A percentile compares a stretch with the other conserved stretches of the same genome.
Evolutionary conservation across 1,140 invertebrate species (phyloP).

Genomic region (Ips nitidus): DNA sequence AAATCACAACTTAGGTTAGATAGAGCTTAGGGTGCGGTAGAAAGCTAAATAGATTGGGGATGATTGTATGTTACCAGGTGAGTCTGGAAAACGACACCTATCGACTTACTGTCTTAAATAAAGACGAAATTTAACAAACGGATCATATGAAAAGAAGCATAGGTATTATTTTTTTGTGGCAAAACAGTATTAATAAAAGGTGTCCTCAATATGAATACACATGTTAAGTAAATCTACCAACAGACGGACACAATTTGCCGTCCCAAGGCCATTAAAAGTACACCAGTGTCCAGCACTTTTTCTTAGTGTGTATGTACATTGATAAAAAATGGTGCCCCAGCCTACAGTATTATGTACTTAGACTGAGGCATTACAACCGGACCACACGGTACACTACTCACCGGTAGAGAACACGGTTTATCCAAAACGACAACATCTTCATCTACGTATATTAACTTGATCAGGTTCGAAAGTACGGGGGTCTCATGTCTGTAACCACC

Average conservation of each 20-base stretch:
- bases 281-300: slow-evolving; percentile 17
- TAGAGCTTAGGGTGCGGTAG: no score
- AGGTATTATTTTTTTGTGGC: no score
- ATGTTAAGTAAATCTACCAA: no score
- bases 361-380: slow-evolving; percentile 20
- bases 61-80: no score
- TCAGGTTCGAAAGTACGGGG: slow-evolving; percentile 70
- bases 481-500: slow-evolving; percentile 70
- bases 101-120: no score
- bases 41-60: no score
- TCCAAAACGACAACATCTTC: slow-evolving; percentile 83
- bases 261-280: slow-evolving; percentile 5
- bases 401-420: slow-evolving; percentile 88
- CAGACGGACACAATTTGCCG: background rate
- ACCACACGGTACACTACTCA: slow-evolving; percentile 57
- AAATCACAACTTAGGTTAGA: no score
- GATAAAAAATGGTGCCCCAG: background rate
- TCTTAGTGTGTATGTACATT: background rate
- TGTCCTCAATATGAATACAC: no score
- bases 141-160: no score
- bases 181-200: no score
- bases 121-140: no score
- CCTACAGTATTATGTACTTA: background rate
- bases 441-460: slow-evolving; percentile 78
- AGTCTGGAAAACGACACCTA: no score